phyloP scores from a whole-genome alignment of 2,888 invertebrate species.

The Hipparchia semele region DNA sequence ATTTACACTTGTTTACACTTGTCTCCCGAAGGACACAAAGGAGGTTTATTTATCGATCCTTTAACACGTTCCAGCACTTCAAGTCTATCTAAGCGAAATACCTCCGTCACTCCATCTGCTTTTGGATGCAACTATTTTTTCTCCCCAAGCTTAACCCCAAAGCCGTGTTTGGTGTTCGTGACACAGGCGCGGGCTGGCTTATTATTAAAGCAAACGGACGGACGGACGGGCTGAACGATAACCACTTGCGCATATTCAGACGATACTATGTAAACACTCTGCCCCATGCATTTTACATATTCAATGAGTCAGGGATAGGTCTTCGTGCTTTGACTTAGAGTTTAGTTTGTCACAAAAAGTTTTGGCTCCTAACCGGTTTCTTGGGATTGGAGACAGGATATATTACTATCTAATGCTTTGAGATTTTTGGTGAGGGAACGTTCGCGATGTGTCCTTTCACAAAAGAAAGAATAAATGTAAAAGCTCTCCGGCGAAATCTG shows the following conservation, averaged over 20 bases:
- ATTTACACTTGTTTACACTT: no score
- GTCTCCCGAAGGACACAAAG: no score
- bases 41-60: background rate
- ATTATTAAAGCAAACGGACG: slow-evolving; percentile 79
- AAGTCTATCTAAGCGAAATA: slow-evolving; percentile 2
- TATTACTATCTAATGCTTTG: background rate
- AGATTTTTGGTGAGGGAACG: slow-evolving; percentile 1
- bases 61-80: slow-evolving; percentile 1
- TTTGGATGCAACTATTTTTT: background rate
- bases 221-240: slow-evolving; percentile 72
- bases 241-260: slow-evolving; percentile 77
- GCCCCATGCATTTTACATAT: slow-evolving; percentile 41
- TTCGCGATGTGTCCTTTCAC: background rate
- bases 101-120: background rate
- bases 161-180: slow-evolving; percentile 77
- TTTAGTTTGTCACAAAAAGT: slow-evolving; percentile 9
- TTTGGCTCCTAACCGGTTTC: slow-evolving; percentile 4
- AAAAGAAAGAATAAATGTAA: no score
- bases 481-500: background rate
- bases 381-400: slow-evolving; percentile 6
- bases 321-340: slow-evolving; percentile 20
- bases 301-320: slow-evolving; percentile 14
- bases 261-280: slow-evolving; percentile 73
- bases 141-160: slow-evolving; percentile 48
- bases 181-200: slow-evolving; percentile 68